Evolutionary conservation across 1,140 invertebrate species (phyloP).

Genomic region (Penaeus vannamei): DNA sequence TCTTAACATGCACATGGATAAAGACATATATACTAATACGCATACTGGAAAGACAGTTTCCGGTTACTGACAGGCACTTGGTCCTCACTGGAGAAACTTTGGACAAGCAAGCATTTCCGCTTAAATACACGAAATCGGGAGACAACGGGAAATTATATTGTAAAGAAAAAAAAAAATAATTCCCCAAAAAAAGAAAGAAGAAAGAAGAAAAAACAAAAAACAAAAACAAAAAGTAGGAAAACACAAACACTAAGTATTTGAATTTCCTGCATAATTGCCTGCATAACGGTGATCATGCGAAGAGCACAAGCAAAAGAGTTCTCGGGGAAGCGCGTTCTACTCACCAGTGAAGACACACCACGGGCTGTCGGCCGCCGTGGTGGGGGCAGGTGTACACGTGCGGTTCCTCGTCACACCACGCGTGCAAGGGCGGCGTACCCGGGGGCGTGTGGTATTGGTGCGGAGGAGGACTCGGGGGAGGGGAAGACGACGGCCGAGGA

Average conservation of each 20-base stretch:
- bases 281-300: too few species aligned
- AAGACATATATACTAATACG: too few species aligned
- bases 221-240: neutral
- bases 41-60: too few species aligned
- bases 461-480: neutral
- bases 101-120: too few species aligned
- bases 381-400: constrained; percentile 55
- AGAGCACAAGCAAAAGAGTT: too few species aligned
- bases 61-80: too few species aligned
- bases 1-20: neutral
- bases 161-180: neutral
- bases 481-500: neutral
- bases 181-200: neutral
- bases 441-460: neutral
- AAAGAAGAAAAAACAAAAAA: neutral
- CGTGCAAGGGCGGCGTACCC: neutral
- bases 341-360: constrained; percentile 50
- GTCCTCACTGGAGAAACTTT: too few species aligned
- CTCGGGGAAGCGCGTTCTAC: neutral
- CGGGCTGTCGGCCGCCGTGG: constrained; percentile 39
- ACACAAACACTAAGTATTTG: too few species aligned
- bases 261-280: too few species aligned
- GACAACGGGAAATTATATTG: too few species aligned
- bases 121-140: too few species aligned
- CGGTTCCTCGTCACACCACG: neutral